Base-by-base conservation (phyloP, 2,888 invertebrate genomes). In the Melieria crassipennis region DNA sequence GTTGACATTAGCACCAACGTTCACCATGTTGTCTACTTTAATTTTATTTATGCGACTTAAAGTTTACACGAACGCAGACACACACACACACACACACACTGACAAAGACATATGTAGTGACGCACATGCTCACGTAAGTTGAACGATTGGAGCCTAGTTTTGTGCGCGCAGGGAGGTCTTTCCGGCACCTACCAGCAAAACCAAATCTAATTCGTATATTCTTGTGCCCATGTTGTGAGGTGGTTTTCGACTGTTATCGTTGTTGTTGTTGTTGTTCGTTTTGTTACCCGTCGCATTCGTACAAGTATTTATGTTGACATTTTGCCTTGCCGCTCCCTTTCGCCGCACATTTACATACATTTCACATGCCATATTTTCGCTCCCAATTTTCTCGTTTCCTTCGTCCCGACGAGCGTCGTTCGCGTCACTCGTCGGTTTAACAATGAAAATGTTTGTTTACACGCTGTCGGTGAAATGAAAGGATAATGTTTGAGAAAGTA, bases 201-300 rank as follows among this genome's bases (percentile, higher is more conserved):
- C 7, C n/a, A 46, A 45, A 62, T 62, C 13, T 46, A n/a, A 47
- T 47, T 46, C 47, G 30, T 80, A 80, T 80, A 79, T 80, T 80
- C 80, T 80, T 79, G 80, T 76, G 79, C 80, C 79, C 80, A 79
- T 80, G 80, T 78, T 80, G 79, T 78, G 81, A 80, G 79, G 81
- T 79, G 80, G 77, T 81, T 81, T 80, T 78, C 73, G 52, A 45
- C 63, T 72, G 47, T 61, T 47, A 56, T 64, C 66, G 60, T 4
- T 11, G 1, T 5, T 13, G 7, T 56, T 6, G 7, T 56, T 56
- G 13, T 56, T 4, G 3, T 56, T 30, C 6, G 4, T 9, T 69
- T 52, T 9, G 43, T 13, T 52, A 7, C 1, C 30, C n/a, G 30
- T 58, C 16, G 45, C 43, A 11, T 57, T 55, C 62, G 5, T 65